phyloP scores from a whole-genome alignment of 2,113 vertebrate genomes.

The Menidia beryllina region DNA sequence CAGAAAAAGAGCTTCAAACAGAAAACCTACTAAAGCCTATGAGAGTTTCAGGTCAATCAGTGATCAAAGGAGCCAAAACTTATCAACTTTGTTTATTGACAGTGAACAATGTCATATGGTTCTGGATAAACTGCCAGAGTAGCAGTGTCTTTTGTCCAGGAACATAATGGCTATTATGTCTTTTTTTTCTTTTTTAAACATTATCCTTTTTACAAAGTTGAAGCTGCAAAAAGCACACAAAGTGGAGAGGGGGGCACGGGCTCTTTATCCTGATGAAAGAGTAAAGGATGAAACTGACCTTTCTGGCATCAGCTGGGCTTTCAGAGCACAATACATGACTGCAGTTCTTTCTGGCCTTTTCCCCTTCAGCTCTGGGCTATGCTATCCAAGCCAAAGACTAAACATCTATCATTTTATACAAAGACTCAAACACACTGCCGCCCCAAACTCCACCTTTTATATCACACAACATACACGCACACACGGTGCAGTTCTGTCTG shows the following conservation, averaged over 20 bases:
- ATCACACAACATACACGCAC: conserved; percentile 39
- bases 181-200: conserved; percentile 66
- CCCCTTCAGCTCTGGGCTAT: conserved; percentile 73
- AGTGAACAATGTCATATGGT: conserved; percentile 57
- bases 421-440: conserved; percentile 66
- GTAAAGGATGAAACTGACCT: conserved; percentile 74
- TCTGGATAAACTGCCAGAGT: conserved; percentile 39
- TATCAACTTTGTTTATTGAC: conserved; percentile 69
- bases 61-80: conserved; percentile 73
- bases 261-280: conserved; percentile 79
- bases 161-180: conserved; percentile 76
- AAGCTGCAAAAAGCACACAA: conserved; percentile 68
- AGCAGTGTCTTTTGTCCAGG: conserved; percentile 51
- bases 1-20: conserved; percentile 74
- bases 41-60: conserved; percentile 68
- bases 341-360: conserved; percentile 75
- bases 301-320: conserved; percentile 78
- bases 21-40: conserved; percentile 70
- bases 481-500: conserved; percentile 46
- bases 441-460: conserved; percentile 63
- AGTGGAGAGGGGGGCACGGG: conserved; percentile 55
- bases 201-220: conserved; percentile 59
- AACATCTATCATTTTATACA: conserved; percentile 74
- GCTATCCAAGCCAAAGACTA: conserved; percentile 75
- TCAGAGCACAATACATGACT: conserved; percentile 73